Evolutionary conservation across 2,797 vertebrate species (phyloP), one percentile per base, ranked within the genome.

Genomic region (Tamandua tetradactyla): DNA sequence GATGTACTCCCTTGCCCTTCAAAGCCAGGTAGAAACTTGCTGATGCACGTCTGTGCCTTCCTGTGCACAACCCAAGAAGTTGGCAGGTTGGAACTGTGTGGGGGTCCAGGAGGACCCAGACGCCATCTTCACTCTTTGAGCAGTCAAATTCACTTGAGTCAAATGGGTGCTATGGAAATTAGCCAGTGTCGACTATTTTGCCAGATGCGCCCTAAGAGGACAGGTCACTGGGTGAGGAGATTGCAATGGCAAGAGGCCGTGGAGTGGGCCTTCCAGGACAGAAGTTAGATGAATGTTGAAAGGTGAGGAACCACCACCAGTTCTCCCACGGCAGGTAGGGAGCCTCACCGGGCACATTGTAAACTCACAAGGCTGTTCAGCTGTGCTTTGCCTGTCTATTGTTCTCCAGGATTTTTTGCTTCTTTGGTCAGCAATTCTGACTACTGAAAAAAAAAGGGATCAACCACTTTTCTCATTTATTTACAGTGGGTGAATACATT

Each of bases 371-470:
- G 25, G 18, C 13, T 3, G 13, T 61, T 71, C n/a, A 78, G 12
- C 40, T 37, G 1, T 32, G 66, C 47, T 94, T 89, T 85, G 30
- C n/a, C 12, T 93, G 76, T 93, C 20, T 66, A 8, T 69, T 74
- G 20, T 18, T 92, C 7, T 82, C 23, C 6, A 86, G 79, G 71
- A 52, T 44, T 47, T 64, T 78, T 42, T 52, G 18, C 68, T 71
- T 76, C 44, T 92, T 92, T 91, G 40, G 27, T 30, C 44, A 75
- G 42, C 75, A 71, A 32, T 92, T 92, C 86, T 91, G 74, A 78
- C 85, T 90, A 64, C 20, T 49, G n/a, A n/a, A n/a, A n/a, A n/a
- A n/a, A n/a, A n/a, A 61, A 75, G 80, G 47, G 11, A 8, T 66
- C 61, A 68, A 72, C 8, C 0, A 4, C 18, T n/a, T 55, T 59